Percentiles rank a stretch among this genome's conserved stretches.
phyloP scores from a whole-genome alignment of 1,140 invertebrate species.

The Psilanteris sp. region DNA sequence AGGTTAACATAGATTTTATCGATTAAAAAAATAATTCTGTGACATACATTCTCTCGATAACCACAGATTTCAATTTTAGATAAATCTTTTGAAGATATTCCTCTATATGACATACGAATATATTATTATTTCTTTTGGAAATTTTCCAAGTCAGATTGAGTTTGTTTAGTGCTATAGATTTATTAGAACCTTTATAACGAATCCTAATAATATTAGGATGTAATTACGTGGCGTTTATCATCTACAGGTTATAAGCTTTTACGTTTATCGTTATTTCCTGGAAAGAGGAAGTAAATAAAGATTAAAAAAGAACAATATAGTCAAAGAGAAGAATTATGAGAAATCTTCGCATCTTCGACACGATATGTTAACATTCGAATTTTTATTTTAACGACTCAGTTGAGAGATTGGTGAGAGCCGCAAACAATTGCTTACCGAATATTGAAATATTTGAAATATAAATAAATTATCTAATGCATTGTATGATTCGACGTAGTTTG shows the following conservation, averaged over 20 bases:
- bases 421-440: too few species aligned
- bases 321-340: too few species aligned
- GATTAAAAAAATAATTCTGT: constrained; percentile 32
- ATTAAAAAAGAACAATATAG: too few species aligned
- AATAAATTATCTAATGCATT: too few species aligned
- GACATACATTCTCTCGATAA: constrained; percentile 17
- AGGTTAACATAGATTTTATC: constrained; percentile 13
- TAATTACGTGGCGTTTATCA: constrained; percentile 1
- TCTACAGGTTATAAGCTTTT: constrained; percentile 10
- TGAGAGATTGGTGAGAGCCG: too few species aligned
- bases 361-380: too few species aligned
- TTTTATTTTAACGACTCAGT: too few species aligned
- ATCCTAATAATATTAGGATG: background rate
- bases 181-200: constrained; percentile 12
- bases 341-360: too few species aligned
- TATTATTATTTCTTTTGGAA: constrained; percentile 25
- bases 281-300: too few species aligned
- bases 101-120: constrained; percentile 20
- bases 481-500: too few species aligned
- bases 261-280: constrained; percentile 15
- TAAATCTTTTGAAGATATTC: constrained; percentile 32
- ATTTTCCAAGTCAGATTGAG: constrained; percentile 9
- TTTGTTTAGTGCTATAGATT: constrained; percentile 28
- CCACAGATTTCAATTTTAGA: constrained; percentile 47
- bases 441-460: too few species aligned